Conservation (phyloP, 2,797 vertebrate species). For the Artibeus lituratus region DNA sequence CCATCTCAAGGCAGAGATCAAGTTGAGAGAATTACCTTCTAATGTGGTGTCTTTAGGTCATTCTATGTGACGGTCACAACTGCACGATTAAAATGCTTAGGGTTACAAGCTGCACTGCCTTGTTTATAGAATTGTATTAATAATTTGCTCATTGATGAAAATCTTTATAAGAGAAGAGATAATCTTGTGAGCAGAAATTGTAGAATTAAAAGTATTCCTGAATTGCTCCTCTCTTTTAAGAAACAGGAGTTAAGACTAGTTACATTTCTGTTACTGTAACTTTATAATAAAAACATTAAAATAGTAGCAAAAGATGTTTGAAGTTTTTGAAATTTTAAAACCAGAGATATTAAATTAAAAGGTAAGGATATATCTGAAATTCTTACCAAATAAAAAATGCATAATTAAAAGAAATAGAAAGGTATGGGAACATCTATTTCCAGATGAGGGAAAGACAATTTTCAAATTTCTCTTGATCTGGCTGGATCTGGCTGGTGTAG, state of each 20-base stretch:
- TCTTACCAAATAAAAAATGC: background rate
- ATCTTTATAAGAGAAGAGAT: background rate
- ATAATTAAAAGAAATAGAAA: background rate
- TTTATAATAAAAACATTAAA: background rate
- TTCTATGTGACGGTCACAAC: background rate
- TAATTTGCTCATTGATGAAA: background rate
- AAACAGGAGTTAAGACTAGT: background rate
- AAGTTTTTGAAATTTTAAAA: background rate
- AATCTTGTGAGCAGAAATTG: background rate
- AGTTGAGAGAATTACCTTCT: background rate
- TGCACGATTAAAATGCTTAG: background rate
- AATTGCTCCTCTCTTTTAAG: background rate
- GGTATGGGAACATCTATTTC: background rate
- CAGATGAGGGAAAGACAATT: background rate
- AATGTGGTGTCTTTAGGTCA: background rate
- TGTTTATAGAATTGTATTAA: background rate
- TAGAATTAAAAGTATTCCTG: background rate
- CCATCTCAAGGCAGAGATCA: background rate
- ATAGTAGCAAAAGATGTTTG: background rate
- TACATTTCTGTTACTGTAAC: background rate
- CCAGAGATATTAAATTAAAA: background rate
- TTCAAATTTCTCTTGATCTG: background rate
- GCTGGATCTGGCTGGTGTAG: too few relatives aligned
- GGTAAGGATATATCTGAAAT: background rate
- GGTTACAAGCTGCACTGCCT: background rate